Evolutionary conservation across 2,797 vertebrate genomes (phyloP).

Genomic region (Gambelia wislizenii): DNA sequence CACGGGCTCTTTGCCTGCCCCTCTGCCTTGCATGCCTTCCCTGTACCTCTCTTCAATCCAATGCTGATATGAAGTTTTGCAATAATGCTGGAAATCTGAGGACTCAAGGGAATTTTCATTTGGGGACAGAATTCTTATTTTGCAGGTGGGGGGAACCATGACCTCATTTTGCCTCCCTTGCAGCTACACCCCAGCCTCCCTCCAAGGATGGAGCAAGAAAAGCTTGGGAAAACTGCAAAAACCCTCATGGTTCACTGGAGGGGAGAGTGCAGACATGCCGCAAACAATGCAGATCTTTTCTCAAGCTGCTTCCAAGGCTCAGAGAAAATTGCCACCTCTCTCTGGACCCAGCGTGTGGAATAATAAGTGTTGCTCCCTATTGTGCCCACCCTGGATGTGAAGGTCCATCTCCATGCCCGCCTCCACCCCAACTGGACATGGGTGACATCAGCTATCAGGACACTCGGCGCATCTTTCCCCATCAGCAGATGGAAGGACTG

Average conservation of each 20-base stretch:
- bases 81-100: no score
- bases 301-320: no score
- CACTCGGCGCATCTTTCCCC: not conserved
- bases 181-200: not conserved
- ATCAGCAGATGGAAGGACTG: slow-evolving; percentile 60
- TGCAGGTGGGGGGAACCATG: no score
- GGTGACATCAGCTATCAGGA: slow-evolving; percentile 22
- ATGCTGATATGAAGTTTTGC: no score
- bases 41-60: no score
- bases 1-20: no score
- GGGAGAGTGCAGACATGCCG: not conserved
- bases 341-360: not conserved
- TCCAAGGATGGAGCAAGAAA: no score
- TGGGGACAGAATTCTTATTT: no score
- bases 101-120: no score
- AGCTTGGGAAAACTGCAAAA: not conserved
- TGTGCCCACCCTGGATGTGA: not conserved
- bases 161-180: no score
- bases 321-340: rapidly evolving
- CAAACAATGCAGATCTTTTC: not conserved
- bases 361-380: not conserved
- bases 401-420: not conserved
- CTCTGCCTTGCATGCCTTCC: no score
- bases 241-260: not conserved
- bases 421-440: not conserved